Base-by-base conservation (phyloP, 2,113 vertebrate species). In the Hucho hucho region DNA sequence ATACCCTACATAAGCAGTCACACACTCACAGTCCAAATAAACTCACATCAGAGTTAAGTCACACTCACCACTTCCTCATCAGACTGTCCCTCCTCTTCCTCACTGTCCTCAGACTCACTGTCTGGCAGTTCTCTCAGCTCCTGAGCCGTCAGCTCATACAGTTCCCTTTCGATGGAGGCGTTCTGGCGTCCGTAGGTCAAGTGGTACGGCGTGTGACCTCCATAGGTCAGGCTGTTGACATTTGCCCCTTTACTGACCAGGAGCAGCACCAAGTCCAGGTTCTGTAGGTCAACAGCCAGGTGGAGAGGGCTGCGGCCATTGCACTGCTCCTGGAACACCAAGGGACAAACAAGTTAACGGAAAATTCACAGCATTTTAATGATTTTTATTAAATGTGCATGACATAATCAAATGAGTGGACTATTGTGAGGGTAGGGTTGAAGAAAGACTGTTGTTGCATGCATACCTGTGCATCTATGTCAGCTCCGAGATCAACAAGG, bases 251-350 rank as follows among this genome's bases (percentile, higher is more conserved):
- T 93, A 65, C 90, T 92, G 83, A 99, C 83, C 81, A 99, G 83
- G 73, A 98, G 94, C 0, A 91, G 92, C 78, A 99, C 96, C 66
- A 99, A 88, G 0, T 93, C 90, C 0, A 94, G 87, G 72, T 98
- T 98, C 93, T 98, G 97, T 74, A 97, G 90, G 85, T 98, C 98
- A 0, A 99, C 97, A 0, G 98, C 98, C 7, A 99, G 90, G 79
- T 99, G 97, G 43, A 99, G 93, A 0, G 96, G 94, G 0, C 96
- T 94, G 69, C 97, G 95, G 14, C 97, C 97, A 25, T 96, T 98
- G 70, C 95, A 97, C 1, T 96, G 96, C 81, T 99, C 98, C 97
- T 99, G 75, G 0, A 70, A 47, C 43, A 47, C 22, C 1, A 0
- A 53, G 12, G n/a, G 58, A 61, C 20, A 61, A 11, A 61, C 6